Evolutionary conservation across 2,888 invertebrate genomes (phyloP), one percentile per base, ranked within the genome.

Genomic region (Pimpla rufipes): DNA sequence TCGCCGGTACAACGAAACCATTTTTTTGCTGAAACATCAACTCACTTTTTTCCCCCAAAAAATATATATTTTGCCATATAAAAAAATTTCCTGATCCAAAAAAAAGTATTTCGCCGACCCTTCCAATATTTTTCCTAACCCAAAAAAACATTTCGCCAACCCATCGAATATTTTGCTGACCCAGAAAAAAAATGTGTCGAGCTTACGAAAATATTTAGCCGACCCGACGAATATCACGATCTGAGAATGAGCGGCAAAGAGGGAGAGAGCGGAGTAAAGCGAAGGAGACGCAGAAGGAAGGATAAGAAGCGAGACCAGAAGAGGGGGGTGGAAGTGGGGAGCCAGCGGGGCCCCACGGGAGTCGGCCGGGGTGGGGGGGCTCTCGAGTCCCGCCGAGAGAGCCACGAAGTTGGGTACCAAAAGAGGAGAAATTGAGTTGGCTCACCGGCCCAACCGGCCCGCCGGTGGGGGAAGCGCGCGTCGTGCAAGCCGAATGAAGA

Each of bases 401-500:
- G 80, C 83, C 87, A 79, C 86, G 79, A 87, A 90, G 89, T 90
- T 90, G 88, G 90, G 90, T 89, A 90, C 90, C 91, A 90, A 91
- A 91, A 91, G 91, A 91, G 91, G 91, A 91, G 90, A 91, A 91
- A 91, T 91, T 91, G 90, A 90, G 90, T 90, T 89, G 88, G 88
- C 86, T 88, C 86, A 87, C 85, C 88, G 85, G 88, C 85, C 85
- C 84, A 83, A 79, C 78, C 81, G 81, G 75, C 62, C 74, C 35
- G 18, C 79, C 52, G 74, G 80, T 77, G 83, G 77, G 83, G 80
- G 16, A 10, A 47, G 77, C 66, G 55, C 82, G 68, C 83, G 78
- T 81, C 83, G 85, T 77, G 80, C 67, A 79, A 84, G 83, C 85
- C 83, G 81, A 78, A 73, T 74, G 75, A 83, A 83, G 83, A 79